Evolutionary conservation across 2,888 invertebrate species (phyloP), one percentile per base, ranked within the genome.

Genomic region (Sphecodes monilicornis): DNA sequence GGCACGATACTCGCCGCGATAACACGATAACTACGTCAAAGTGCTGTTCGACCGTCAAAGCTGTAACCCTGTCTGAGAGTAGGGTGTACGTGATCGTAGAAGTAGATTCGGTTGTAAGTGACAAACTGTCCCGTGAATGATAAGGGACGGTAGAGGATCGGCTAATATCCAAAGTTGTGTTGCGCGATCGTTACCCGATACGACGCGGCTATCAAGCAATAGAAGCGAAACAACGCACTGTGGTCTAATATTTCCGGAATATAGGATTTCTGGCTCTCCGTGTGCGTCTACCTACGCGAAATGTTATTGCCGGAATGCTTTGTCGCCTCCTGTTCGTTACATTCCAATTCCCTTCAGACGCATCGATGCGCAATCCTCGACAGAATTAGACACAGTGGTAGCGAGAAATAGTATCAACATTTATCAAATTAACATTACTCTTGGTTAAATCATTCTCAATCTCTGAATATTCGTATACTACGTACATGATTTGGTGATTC

Each of bases 101-200:
- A 79, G 79, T 79, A 77, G 75, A 83, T 76, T 75, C 72, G 64
- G 57, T 76, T 88, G 76, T 81, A 86, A 86, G 77, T 84, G 78
- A 86, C 81, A 82, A 88, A 88, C 81, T 77, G 76, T 80, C 82
- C 74, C 70, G 2, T n/a, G 76, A 82, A 73, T 71, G 82, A 83
- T 80, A 83, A 78, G 73, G 72, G 78, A 78, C 50, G 32, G 66
- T 18, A 66, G 70, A 64, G 70, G 77, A 78, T 82, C 73, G 74
- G 50, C 72, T 81, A 81, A 81, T 76, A 66, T 70, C 39, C 79
- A 79, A 84, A 84, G 84, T 84, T 85, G 57, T 60, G 60, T 3
- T 8, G 36, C 29, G 57, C 41, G 60, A 84, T 75, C 80, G 66
- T 57, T 54, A 41, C 68, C 74, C 69, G 69, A 74, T 77, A 79